phyloP scores from a whole-genome alignment of 2,113 vertebrate species.

The Notarius quadriscutis region DNA sequence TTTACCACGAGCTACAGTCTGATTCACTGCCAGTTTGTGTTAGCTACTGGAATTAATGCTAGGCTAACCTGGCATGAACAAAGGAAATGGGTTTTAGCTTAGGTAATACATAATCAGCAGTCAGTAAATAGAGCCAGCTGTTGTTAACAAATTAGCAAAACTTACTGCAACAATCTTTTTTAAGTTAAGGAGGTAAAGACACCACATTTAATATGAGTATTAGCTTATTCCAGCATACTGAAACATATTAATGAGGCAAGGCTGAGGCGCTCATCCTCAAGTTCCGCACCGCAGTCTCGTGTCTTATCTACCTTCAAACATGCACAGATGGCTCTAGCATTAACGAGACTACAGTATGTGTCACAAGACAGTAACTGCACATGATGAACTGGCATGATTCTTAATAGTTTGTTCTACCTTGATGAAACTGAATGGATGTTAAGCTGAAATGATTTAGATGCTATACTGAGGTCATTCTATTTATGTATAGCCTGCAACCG shows the following conservation, averaged over 20 bases:
- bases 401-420: background rate
- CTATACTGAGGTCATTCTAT: background rate
- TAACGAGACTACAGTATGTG: background rate
- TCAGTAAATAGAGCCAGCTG: background rate
- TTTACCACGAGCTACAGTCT: background rate
- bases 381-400: background rate
- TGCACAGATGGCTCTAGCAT: background rate
- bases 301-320: background rate
- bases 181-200: background rate
- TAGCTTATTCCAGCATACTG: background rate
- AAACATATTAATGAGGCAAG: background rate
- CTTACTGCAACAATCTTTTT: background rate
- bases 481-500: background rate
- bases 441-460: background rate
- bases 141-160: background rate
- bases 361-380: background rate
- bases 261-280: background rate
- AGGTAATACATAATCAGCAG: background rate
- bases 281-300: background rate
- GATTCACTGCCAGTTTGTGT: background rate
- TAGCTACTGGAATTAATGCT: background rate
- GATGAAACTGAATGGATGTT: background rate
- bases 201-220: background rate
- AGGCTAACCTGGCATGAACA: background rate
- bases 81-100: background rate